These are phyloP conservation scores for Australoheros facetus DNA, from an alignment of 2,797 vertebrate species.

Conservation along the genomic window DNA sequence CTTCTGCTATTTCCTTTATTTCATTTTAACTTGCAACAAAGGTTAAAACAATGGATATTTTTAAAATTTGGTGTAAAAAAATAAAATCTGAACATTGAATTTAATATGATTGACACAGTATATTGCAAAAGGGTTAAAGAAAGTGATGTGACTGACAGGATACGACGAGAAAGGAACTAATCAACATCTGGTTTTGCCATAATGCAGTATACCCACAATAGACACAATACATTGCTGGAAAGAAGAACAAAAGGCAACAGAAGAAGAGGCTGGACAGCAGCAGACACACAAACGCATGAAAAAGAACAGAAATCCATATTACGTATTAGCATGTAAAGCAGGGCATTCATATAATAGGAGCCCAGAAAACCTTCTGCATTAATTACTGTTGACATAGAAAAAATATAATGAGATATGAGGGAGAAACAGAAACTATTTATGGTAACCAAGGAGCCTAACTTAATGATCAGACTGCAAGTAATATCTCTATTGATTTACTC, in stretches of 20 bases:
- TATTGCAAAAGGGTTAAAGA: background rate
- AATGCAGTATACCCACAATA: background rate
- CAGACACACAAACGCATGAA: background rate
- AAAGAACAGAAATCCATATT: constrained; percentile 32
- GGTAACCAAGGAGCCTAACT: constrained; percentile 58
- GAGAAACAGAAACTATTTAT: constrained; percentile 77
- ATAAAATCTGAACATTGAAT: no score
- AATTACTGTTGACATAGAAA: constrained; percentile 70
- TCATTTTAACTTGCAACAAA: background rate
- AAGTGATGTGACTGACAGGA: background rate
- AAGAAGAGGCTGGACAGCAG: background rate
- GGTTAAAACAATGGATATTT: background rate
- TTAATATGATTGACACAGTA: background rate
- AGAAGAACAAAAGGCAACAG: background rate
- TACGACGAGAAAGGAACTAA: background rate
- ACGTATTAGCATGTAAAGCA: constrained; percentile 38
- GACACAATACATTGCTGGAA: background rate
- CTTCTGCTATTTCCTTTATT: background rate
- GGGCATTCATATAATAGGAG: constrained; percentile 36
- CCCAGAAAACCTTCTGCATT: constrained; percentile 57
- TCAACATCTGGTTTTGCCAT: background rate
- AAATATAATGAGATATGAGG: constrained; percentile 76
- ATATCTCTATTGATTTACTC: constrained; percentile 82
- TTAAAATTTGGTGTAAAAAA: background rate
- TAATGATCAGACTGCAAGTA: constrained; percentile 78